Evolutionary conservation across 2,113 vertebrate genomes (phyloP), one percentile per base, ranked within the genome.

Genomic region (Cettia cetti): DNA sequence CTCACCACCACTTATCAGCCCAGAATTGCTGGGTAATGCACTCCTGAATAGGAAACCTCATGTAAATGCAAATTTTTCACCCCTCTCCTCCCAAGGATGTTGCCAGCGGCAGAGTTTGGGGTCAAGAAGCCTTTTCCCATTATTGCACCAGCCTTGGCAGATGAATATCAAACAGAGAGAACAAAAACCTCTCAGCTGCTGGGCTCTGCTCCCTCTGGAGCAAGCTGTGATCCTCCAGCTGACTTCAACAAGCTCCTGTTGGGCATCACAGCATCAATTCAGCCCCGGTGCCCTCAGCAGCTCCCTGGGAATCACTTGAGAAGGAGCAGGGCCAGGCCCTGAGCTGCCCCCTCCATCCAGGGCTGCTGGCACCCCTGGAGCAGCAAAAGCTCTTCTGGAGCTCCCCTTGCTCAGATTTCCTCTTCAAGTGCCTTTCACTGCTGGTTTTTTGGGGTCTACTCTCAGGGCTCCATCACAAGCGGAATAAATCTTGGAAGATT

Each of bases 231-330:
- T 42, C 49, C 68, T 65, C 19, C 1, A 6, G 37, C 37, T 63
- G 52, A 31, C 45, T 60, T 19, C 81, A 60, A 16, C 14, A 4
- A 83, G 59, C 39, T 75, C 49, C 60, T 72, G 15, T 1, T 42
- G 60, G 82, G 50, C 35, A 3, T 15, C 72, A 10, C 2, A 8
- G 61, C 30, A 1, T 12, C 27, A 40, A 13, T 27, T 12, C 28
- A 54, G 8, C 5, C 26, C 2, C 0, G 78, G 85, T 8, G 47
- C 47, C 52, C 81, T 54, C 63, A 9, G 17, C 3, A 1, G 24
- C 28, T 84, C n/a, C 1, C 6, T 0, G 0, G 52, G 40, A 52
- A 44, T 19, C 60, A 2, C 47, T 9, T 3, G 12, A 8, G 3
- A 0, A 39, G 44, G 27, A 44, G 28, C 9, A 26, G 37, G 0